Evolutionary conservation across 2,888 invertebrate genomes (phyloP), one percentile per base, ranked within the genome.

Genomic region (Tinea pellionella): DNA sequence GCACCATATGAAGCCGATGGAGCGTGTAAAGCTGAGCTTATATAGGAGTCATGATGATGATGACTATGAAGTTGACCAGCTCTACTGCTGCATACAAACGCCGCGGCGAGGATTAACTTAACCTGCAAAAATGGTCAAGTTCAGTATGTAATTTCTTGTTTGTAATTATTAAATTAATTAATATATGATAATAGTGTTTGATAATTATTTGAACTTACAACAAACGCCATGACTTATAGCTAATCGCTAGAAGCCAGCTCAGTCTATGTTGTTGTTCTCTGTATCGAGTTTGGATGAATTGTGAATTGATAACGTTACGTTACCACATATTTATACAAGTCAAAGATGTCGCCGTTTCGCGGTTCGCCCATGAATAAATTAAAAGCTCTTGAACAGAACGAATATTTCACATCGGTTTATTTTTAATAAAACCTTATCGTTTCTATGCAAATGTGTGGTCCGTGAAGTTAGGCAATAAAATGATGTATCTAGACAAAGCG

Each of bases 191-290:
- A 42, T 47, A 4, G 6, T 47, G 15, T n/a, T 16, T 47, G n/a
- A 47, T 47, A 47, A 9, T 11, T 19, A 55, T 16, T 62, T 59
- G 65, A 67, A 87, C 87, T 87, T 81, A 87, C 87, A 78, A 82
- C 70, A 75, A 81, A 85, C 71, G 82, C 81, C 86, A 87, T 87
- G 86, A 86, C 87, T 86, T 67, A 75, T 84, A 87, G 87, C 87
- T 87, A 87, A 84, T 67, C 87, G 87, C 86, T 76, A 66, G 62
- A 73, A 84, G 83, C 86, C 86, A 78, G 75, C 75, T 69, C 64
- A 74, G 68, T 67, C 66, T 64, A 74, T 71, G 68, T 67, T 71
- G 81, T 76, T 84, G 86, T 80, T 82, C 69, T 73, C 78, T 75
- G 77, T 78, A 73, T 74, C 70, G 77, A 81, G 77, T 74, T 70